Conservation (phyloP, 2,888 invertebrate genomes). For the Rhopalosiphum nymphaeae region DNA sequence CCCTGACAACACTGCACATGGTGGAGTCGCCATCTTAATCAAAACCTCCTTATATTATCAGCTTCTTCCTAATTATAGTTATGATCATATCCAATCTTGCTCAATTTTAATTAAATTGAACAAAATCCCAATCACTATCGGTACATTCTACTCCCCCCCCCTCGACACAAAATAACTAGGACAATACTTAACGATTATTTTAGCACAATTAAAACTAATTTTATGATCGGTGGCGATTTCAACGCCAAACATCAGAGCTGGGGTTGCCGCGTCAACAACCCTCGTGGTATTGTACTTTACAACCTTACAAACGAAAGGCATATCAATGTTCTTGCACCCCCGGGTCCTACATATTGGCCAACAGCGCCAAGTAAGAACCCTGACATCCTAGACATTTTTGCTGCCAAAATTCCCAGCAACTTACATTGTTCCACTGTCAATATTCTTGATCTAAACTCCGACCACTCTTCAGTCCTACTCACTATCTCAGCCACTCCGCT, state of each 20-base stretch:
- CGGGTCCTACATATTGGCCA: constrained; percentile 68
- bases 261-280: too few species aligned
- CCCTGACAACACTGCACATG: not conserved
- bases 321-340: constrained; percentile 59
- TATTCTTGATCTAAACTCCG: too few species aligned
- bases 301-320: not conserved
- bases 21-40: not conserved
- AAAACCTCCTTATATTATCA: not conserved
- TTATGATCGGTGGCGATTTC: too few species aligned
- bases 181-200: not conserved
- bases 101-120: too few species aligned
- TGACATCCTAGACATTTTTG: constrained; percentile 67
- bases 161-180: not conserved
- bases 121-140: not conserved
- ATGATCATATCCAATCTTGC: too few species aligned
- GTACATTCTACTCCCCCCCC: constrained; percentile 9
- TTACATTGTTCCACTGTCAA: too few species aligned
- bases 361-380: constrained; percentile 67
- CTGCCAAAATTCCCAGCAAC: too few species aligned
- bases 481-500: too few species aligned
- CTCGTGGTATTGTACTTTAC: too few species aligned
- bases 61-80: too few species aligned
- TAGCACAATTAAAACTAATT: not conserved
- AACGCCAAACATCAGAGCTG: too few species aligned
- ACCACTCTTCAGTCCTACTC: too few species aligned